Conservation (phyloP, 1,140 invertebrate species). For the Bombus fervidus region DNA sequence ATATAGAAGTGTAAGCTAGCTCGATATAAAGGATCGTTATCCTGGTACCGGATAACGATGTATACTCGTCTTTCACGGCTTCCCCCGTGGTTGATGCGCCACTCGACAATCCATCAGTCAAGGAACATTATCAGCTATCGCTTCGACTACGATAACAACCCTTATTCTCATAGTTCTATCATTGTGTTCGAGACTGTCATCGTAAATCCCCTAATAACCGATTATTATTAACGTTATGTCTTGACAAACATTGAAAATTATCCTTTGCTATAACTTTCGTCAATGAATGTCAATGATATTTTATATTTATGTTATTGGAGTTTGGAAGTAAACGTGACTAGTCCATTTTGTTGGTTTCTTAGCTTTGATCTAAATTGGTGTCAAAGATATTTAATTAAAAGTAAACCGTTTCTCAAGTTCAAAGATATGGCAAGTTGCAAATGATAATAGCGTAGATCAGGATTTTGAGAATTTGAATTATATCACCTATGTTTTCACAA, state of each 20-base stretch:
- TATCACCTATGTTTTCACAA: too few relatives aligned
- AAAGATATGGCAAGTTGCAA: too few relatives aligned
- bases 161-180: neutral
- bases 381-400: too few relatives aligned
- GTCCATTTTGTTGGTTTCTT: neutral
- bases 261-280: neutral
- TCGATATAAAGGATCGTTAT: constrained; percentile 55
- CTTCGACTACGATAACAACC: constrained; percentile 44
- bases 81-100: neutral
- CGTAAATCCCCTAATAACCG: constrained; percentile 18
- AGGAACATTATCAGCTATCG: constrained; percentile 49
- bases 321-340: neutral
- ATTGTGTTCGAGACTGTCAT: neutral
- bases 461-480: too few relatives aligned
- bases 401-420: too few relatives aligned
- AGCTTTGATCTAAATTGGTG: too few relatives aligned
- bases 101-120: constrained; percentile 41
- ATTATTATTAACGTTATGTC: neutral
- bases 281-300: neutral
- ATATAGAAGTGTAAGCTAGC: constrained; percentile 3
- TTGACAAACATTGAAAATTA: neutral
- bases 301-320: too few relatives aligned
- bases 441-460: too few relatives aligned
- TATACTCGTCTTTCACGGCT: constrained; percentile 49
- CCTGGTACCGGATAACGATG: constrained; percentile 39